Base-by-base conservation (phyloP, 2,113 vertebrate species). In the Gambusia holbrooki region DNA sequence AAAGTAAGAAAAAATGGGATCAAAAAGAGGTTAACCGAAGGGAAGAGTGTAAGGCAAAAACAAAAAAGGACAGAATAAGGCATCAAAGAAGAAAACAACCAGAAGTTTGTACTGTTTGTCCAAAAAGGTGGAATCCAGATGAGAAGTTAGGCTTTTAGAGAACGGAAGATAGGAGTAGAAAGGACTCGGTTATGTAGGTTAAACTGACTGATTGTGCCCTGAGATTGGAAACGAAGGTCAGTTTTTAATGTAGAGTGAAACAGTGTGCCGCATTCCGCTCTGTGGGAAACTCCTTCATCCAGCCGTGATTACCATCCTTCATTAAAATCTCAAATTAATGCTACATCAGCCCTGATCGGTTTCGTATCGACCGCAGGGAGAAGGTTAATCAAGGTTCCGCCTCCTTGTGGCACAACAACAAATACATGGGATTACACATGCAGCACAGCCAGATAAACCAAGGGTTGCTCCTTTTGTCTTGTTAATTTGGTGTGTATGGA, bases 1-100 rank as follows among this genome's bases (percentile, higher is more conserved):
- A 93, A 93, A 91, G 92, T 91, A 92, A 90, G 77, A 84, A 63
- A 69, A 35, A 85, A 87, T 62, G 65, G 70, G 25, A 69, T 69
- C 73, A 84, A 88, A 5, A 81, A 71, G 71, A 66, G 70, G 75
- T 58, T 66, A 78, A 71, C 61, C 0, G 65, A 66, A 22, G 45
- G 25, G 28, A 4, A 40, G 76, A 22, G 68, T 0, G 28, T 81
- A 74, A 91, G 90, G 86, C 45, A 17, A 6, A 48, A 58, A 27
- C 27, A 85, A 84, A 85, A 45, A 83, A 79, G 79, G 75, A 32
- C 0, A 74, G 61, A 73, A 84, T 90, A 90, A 91, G 87, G 89
- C 88, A 42, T 51, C 25, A 6, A 63, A 84, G 76, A 42, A 84
- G 62, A 64, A 71, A 76, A 1, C 70, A 69, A 81, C 35, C 35